These are phyloP conservation scores for Hoplodrina blanda DNA, from an alignment of 2,888 invertebrate species.

Conservation along the genomic window DNA sequence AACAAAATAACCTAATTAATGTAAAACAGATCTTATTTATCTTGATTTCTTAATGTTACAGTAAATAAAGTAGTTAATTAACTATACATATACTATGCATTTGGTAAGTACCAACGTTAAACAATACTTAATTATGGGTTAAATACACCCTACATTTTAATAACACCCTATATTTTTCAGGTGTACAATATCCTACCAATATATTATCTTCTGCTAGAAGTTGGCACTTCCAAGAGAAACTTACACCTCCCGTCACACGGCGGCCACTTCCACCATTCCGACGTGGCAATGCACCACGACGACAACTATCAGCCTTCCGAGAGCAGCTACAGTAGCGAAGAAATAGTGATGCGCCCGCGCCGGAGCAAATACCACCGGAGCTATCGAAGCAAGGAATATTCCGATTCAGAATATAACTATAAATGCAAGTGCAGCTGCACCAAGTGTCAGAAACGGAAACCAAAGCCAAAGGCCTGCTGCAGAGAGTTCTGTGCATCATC, in stretches of 20 bases:
- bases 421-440: conserved; percentile 46
- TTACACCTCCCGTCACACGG: conserved; percentile 24
- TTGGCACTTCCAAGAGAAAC: conserved; percentile 21
- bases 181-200: conserved; percentile 21
- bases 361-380: conserved; percentile 3
- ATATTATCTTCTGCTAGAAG: conserved; percentile 28
- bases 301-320: conserved; percentile 27
- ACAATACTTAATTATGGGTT: neutral
- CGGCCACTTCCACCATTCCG: conserved; percentile 12
- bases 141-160: neutral
- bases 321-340: conserved; percentile 38
- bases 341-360: conserved; percentile 27
- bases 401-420: conserved; percentile 22
- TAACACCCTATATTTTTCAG: conserved; percentile 35
- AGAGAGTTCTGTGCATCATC: conserved; percentile 23
- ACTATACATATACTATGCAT: conserved; percentile 24
- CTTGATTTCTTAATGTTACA: neutral
- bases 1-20: conserved; percentile 10
- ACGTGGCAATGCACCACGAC: conserved; percentile 10
- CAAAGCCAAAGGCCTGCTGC: conserved; percentile 33
- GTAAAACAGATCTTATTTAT: neutral
- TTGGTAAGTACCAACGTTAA: conserved; percentile 26
- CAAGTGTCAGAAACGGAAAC: conserved; percentile 33
- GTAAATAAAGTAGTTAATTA: neutral
- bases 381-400: conserved; percentile 22